A percentile compares a stretch with the other conserved stretches of the same genome.
Evolutionary conservation across 2,888 invertebrate genomes (phyloP).

Genomic region (Andrena dorsata): DNA sequence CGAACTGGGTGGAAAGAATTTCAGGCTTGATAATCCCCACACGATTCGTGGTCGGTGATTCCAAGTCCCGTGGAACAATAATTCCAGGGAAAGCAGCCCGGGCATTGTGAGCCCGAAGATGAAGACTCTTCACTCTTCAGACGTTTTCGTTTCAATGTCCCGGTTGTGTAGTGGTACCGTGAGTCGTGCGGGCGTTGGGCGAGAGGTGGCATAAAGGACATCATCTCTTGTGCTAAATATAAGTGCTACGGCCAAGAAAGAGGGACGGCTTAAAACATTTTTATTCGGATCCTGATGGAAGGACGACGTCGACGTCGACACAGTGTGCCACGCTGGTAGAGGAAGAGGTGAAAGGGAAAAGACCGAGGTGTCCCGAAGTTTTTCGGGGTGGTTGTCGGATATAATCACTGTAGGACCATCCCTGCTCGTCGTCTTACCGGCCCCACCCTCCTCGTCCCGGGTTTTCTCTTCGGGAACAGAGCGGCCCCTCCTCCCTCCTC

Average conservation of each 20-base stretch:
- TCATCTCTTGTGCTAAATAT: slow-evolving; percentile 79
- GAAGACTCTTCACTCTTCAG: slow-evolving; percentile 57
- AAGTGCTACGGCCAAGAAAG: slow-evolving; percentile 76
- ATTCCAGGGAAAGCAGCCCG: slow-evolving; percentile 48
- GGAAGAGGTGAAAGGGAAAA: slow-evolving; percentile 41
- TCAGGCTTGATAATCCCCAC: neutral
- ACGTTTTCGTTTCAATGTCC: slow-evolving; percentile 75
- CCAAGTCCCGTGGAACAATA: slow-evolving; percentile 25
- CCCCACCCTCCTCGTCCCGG: slow-evolving; percentile 49
- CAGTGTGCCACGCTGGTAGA: slow-evolving; percentile 49
- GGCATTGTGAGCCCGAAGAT: slow-evolving; percentile 30
- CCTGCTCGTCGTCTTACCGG: slow-evolving; percentile 65
- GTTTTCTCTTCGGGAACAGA: slow-evolving; percentile 52
- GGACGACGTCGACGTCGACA: slow-evolving; percentile 54
- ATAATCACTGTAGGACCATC: slow-evolving; percentile 79
- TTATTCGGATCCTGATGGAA: slow-evolving; percentile 76
- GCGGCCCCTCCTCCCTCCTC: slow-evolving; percentile 62
- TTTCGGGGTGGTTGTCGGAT: slow-evolving; percentile 80
- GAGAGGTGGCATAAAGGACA: slow-evolving; percentile 76
- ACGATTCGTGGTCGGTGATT: slow-evolving; percentile 11
- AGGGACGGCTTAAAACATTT: slow-evolving; percentile 79
- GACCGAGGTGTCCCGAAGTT: slow-evolving; percentile 74
- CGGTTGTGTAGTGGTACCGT: slow-evolving; percentile 48
- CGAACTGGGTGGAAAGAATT: neutral
- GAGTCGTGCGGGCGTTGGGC: slow-evolving; percentile 46